Evolutionary conservation across 2,888 invertebrate genomes (phyloP), one percentile per base, ranked within the genome.

Genomic region (Galeopsomyia nigrocyanea): DNA sequence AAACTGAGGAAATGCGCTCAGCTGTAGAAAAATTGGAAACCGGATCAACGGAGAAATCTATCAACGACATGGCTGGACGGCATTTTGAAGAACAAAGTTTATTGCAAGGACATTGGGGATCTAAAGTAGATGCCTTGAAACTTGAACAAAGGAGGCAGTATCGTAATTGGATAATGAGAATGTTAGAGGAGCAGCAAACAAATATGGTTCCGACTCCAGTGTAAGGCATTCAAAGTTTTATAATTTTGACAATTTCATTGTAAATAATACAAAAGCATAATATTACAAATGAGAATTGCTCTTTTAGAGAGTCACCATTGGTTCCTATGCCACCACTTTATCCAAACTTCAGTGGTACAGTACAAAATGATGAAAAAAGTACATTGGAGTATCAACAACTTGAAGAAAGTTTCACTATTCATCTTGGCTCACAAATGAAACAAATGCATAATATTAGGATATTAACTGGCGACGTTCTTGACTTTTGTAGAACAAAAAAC

Each of bases 371-470:
- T 60, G 81, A 83, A 16, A 85, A 82, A 69, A 80, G 74, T 22
- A 79, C 80, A 17, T 78, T 83, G 13, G 83, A 85, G 60, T 81
- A 82, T 75, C 87, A 87, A 2, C 84, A 86, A 50, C 82, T 96
- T 81, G 97, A 98, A 87, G 98, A 98, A 88, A 97, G 97, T 87
- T 99, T 98, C 87, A 99, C 98, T 21, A 98, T 99, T 82, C 97
- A 98, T 88, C 89, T 98, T 77, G 98, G 99, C 63, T 97, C 98
- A 5, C 99, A 99, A 88, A 90, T 99, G 86, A 99, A 99, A 87
- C 98, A 98, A 83, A 99, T 97, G 90, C 98, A 99, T 87, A 99
- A 99, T 87, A 94, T 99, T 75, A 90, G 99, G 68, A 93, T 99
- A 75, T 89, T 98, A 46, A 94, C 96, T 71, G 93, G 94, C 21